Evolutionary conservation across 2,888 invertebrate species (phyloP).

Genomic region (Yponomeuta malinellus): DNA sequence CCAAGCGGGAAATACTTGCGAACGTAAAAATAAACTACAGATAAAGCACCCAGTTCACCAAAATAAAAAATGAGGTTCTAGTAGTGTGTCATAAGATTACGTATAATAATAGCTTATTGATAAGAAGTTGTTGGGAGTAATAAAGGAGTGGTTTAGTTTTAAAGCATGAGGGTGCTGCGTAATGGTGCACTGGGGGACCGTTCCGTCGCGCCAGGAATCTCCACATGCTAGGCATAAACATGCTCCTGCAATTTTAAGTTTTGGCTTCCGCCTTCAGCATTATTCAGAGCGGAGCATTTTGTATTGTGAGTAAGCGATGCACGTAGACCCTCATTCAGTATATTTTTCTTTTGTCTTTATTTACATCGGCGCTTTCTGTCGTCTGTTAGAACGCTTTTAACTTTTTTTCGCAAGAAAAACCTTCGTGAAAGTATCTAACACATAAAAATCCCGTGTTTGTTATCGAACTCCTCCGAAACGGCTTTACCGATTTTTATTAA

Average conservation of each 20-base stretch:
- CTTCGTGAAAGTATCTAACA: not conserved
- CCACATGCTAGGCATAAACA: constrained; percentile 33
- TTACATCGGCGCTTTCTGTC: not conserved
- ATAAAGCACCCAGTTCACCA: no score
- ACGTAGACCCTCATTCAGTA: constrained; percentile 32
- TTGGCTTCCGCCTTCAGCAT: constrained; percentile 45
- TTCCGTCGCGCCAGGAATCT: constrained; percentile 27
- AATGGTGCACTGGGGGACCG: constrained; percentile 47
- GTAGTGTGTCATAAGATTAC: not conserved
- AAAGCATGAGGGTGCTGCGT: constrained; percentile 45
- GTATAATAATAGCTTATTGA: constrained; percentile 21
- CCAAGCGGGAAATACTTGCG: no score
- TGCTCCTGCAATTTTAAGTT: constrained; percentile 51
- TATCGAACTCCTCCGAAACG: no score
- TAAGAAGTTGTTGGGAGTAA: constrained; percentile 37
- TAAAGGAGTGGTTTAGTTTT: constrained; percentile 54
- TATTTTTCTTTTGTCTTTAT: constrained; percentile 14
- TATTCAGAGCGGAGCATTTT: constrained; percentile 43
- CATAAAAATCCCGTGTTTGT: no score
- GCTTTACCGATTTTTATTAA: no score
- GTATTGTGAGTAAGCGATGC: constrained; percentile 35
- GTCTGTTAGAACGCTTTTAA: not conserved
- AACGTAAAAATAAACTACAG: no score
- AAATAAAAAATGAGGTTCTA: no score
- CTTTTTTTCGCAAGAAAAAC: not conserved